Evolutionary conservation across 2,797 vertebrate species (phyloP).

Genomic region (Lutjanus argentimaculatus): DNA sequence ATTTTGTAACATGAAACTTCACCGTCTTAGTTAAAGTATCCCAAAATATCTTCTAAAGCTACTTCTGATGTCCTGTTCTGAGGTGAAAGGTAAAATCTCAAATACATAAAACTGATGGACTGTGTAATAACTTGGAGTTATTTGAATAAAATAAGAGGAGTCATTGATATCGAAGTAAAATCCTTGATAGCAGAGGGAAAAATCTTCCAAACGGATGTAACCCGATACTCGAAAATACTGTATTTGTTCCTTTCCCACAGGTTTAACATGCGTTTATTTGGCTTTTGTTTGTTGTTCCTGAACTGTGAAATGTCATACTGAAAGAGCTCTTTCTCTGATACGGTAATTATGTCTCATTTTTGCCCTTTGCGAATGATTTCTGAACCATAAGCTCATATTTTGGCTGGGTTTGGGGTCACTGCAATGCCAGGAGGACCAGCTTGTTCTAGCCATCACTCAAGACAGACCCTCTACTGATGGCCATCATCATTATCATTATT

Average conservation of each 20-base stretch:
- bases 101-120: conserved; percentile 33
- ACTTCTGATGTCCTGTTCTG: background rate
- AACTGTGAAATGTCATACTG: conserved; percentile 27
- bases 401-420: conserved; percentile 56
- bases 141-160: conserved; percentile 31
- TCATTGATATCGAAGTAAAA: conserved; percentile 11
- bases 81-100: conserved; percentile 27
- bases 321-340: conserved; percentile 54
- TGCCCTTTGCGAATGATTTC: conserved; percentile 34
- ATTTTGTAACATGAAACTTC: conserved; percentile 44
- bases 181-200: conserved; percentile 5
- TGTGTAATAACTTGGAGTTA: conserved; percentile 12
- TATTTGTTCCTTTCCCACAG: conserved; percentile 25
- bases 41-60: conserved; percentile 25
- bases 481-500: conserved; percentile 62
- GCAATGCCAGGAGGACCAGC: conserved; percentile 62
- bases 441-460: conserved; percentile 61
- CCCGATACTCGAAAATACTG: background rate
- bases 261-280: conserved; percentile 14
- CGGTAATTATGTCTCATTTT: conserved; percentile 43
- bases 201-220: conserved; percentile 8
- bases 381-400: conserved; percentile 65
- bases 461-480: conserved; percentile 53
- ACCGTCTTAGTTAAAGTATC: conserved; percentile 19
- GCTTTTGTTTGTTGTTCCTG: conserved; percentile 29